Conservation (phyloP, 2,113 vertebrate genomes). For the Gavia stellata region DNA sequence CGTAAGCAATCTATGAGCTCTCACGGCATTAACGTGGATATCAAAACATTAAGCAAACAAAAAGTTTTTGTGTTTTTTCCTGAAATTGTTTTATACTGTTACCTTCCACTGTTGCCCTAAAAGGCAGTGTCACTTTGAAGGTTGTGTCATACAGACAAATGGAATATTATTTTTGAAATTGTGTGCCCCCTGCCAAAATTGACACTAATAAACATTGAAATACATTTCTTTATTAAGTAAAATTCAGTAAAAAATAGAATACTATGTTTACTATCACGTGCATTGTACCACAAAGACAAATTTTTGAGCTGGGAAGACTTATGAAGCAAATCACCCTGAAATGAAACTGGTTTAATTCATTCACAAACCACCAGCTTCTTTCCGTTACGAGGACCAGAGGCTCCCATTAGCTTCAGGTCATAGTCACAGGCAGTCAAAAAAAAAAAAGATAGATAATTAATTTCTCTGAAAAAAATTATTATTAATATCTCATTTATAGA, state of each 20-base stretch:
- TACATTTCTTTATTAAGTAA: neutral
- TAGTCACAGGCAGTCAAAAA: neutral
- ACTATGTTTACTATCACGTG: neutral
- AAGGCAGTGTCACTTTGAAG: neutral
- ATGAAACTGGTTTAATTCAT: neutral
- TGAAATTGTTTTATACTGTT: neutral
- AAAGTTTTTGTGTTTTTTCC: neutral
- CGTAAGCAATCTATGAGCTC: neutral
- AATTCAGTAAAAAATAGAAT: neutral
- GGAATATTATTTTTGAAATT: neutral
- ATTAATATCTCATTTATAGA: neutral
- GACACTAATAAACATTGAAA: neutral
- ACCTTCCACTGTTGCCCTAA: neutral
- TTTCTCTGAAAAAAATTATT: neutral
- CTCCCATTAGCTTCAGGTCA: neutral
- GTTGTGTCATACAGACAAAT: neutral
- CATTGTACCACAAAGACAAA: neutral
- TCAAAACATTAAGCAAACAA: neutral
- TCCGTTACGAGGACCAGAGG: neutral
- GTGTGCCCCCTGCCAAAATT: neutral
- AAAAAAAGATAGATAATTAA: neutral
- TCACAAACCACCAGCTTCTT: neutral
- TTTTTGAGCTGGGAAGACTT: neutral
- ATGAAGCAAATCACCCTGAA: neutral
- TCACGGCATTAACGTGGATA: fast-evolving